Evolutionary conservation across 2,797 vertebrate genomes (phyloP).

Genomic region (Gymnodraco acuticeps): DNA sequence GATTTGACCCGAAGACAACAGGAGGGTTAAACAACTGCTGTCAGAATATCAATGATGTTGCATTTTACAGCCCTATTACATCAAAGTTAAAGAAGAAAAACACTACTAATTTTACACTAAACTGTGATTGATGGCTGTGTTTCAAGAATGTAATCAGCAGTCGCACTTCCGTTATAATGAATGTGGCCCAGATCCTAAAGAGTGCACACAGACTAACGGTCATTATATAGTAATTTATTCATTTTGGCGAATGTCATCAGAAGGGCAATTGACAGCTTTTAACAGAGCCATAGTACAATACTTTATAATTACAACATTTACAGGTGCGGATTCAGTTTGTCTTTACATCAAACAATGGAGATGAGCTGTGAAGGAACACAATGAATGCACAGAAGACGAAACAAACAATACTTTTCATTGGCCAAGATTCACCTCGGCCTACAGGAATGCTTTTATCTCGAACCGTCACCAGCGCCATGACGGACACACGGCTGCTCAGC

Average conservation of each 20-base stretch:
- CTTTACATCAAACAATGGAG: constrained; percentile 73
- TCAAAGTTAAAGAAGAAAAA: background rate
- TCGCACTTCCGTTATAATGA: constrained; percentile 6
- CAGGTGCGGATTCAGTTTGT: constrained; percentile 76
- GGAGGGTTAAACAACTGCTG: background rate
- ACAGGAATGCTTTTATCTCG: constrained; percentile 35
- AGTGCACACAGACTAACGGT: constrained; percentile 24
- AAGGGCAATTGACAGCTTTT: constrained; percentile 86
- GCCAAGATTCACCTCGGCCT: constrained; percentile 40
- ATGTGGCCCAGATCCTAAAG: constrained; percentile 1
- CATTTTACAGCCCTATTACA: background rate
- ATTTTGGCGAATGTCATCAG: constrained; percentile 82
- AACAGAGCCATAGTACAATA: constrained; percentile 86
- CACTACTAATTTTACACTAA: background rate
- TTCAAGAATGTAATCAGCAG: background rate
- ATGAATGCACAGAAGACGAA: constrained; percentile 55
- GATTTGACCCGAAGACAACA: no score
- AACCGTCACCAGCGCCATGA: constrained; percentile 28
- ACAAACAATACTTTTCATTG: constrained; percentile 50
- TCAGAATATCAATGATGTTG: background rate
- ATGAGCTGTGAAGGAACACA: constrained; percentile 66
- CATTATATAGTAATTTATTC: constrained; percentile 87
- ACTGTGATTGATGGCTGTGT: constrained; percentile 11
- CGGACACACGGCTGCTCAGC: constrained; percentile 7
- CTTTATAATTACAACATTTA: constrained; percentile 87